Percentiles rank a stretch among this genome's conserved stretches.
These are phyloP conservation scores for Montifringilla adamsi DNA, from an alignment of 2,113 vertebrate species.

Conservation along the genomic window DNA sequence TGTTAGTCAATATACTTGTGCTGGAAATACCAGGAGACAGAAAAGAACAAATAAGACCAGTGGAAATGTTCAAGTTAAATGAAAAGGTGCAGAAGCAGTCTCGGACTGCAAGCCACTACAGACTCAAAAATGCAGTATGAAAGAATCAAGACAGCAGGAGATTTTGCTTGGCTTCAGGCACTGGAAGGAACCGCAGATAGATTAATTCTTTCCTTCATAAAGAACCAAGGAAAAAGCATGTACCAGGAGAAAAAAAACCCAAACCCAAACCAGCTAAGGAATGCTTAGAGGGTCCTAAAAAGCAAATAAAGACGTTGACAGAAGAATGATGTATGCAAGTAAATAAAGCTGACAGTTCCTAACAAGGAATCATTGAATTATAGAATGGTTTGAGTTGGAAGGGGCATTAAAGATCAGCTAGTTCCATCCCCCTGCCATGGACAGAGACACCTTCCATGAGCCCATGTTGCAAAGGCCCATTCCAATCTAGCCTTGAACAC, in stretches of 20 bases:
- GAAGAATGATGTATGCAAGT: background rate
- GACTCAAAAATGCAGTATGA: background rate
- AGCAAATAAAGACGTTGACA: background rate
- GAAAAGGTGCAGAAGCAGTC: background rate
- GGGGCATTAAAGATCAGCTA: background rate
- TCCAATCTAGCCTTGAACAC: background rate
- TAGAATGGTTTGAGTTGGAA: background rate
- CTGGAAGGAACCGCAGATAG: background rate
- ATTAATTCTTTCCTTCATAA: background rate
- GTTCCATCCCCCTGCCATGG: background rate
- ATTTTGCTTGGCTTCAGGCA: background rate
- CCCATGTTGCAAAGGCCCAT: no score
- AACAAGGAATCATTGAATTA: background rate
- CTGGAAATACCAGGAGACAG: background rate
- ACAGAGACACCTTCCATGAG: background rate
- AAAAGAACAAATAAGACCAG: background rate
- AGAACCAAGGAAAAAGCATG: background rate
- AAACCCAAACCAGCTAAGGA: background rate
- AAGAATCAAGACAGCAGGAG: background rate
- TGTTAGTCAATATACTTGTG: background rate
- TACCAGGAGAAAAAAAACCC: background rate
- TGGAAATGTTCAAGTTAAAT: background rate
- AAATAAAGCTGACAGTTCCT: background rate
- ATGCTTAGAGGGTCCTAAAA: background rate
- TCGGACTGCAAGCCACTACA: background rate